Conservation (phyloP, 2,888 invertebrate genomes). For the Eilema griseolum region DNA sequence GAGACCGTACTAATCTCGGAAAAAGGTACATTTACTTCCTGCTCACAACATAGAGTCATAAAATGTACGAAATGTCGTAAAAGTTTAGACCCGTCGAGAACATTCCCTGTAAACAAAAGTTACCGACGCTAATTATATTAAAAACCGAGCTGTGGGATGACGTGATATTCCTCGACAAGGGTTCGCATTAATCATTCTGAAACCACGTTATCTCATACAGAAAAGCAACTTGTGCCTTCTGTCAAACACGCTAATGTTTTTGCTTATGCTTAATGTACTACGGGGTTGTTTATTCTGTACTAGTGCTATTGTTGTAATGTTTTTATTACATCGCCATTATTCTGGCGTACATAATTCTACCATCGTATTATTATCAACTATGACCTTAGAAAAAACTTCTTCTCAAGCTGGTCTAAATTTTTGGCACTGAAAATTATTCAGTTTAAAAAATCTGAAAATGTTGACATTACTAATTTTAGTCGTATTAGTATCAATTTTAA, state of each 20-base stretch:
- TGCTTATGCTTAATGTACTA: conserved; percentile 46
- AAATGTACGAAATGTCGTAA: conserved; percentile 33
- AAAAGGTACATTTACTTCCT: conserved; percentile 13
- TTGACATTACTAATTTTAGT: no score
- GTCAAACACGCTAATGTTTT: conserved; percentile 56
- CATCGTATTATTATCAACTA: no score
- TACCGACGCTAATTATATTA: conserved; percentile 72
- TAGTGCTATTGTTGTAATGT: conserved; percentile 4
- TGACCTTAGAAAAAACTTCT: no score
- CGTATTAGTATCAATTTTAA: no score
- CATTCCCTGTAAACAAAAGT: conserved; percentile 66
- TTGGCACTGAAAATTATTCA: no score
- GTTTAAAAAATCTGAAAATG: no score
- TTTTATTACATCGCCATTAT: background rate
- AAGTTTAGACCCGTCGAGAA: conserved; percentile 46
- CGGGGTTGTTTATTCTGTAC: conserved; percentile 21
- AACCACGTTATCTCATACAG: conserved; percentile 72
- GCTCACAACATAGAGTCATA: conserved; percentile 14
- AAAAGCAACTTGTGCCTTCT: conserved; percentile 60
- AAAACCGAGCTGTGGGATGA: conserved; percentile 70
- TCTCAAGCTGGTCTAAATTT: no score
- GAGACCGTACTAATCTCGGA: conserved; percentile 3
- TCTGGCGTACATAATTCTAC: no score
- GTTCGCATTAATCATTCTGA: conserved; percentile 79
- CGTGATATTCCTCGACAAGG: conserved; percentile 71